phyloP scores from a whole-genome alignment of 2,888 invertebrate species.

The Sesamia inferens region DNA sequence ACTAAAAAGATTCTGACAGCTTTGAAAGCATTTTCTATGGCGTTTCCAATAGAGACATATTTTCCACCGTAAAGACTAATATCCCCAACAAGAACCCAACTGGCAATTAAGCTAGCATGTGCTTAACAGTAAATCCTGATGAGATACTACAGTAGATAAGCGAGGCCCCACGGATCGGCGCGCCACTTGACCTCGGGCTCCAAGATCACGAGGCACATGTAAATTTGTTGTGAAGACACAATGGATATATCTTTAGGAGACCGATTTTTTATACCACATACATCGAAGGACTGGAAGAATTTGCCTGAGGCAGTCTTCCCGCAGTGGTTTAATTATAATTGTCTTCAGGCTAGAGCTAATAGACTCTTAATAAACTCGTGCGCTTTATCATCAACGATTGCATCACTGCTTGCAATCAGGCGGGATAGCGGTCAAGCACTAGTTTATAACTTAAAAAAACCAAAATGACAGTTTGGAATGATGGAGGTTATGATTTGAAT shows the following conservation, averaged over 20 bases:
- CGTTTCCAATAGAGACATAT: background rate
- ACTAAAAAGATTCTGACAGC: background rate
- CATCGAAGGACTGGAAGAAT: too few species aligned
- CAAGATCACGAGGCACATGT: constrained; percentile 41
- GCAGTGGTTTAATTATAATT: too few species aligned
- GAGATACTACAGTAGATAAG: constrained; percentile 45
- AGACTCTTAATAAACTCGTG: too few species aligned
- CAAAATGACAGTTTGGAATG: too few species aligned
- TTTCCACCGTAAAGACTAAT: background rate
- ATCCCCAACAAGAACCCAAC: constrained; percentile 16
- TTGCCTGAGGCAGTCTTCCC: too few species aligned
- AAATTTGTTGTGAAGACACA: constrained; percentile 23
- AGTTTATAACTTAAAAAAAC: too few species aligned
- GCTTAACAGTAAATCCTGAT: constrained; percentile 46
- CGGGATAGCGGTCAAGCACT: too few species aligned
- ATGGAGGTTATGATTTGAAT: too few species aligned
- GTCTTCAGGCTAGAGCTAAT: too few species aligned
- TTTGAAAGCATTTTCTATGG: background rate
- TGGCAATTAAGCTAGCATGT: constrained; percentile 45
- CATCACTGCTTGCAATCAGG: too few species aligned
- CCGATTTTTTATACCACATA: too few species aligned
- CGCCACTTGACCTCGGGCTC: constrained; percentile 44
- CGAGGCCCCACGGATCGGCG: constrained; percentile 26
- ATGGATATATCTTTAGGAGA: background rate
- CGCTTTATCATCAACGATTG: too few species aligned